Base-by-base conservation (phyloP, 2,797 vertebrate species). In the Enteromius argenteus region DNA sequence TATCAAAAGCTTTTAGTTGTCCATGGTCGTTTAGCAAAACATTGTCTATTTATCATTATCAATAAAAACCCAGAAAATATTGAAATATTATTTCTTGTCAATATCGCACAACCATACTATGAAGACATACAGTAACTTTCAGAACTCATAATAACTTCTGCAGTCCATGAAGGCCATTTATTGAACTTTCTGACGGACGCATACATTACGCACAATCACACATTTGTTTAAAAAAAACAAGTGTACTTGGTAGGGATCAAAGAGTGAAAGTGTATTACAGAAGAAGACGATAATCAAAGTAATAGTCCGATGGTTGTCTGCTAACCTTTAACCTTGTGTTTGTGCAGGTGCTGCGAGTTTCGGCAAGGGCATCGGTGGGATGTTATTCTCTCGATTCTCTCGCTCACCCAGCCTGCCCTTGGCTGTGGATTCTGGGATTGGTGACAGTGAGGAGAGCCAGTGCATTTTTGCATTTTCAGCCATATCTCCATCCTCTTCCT, bases 311-410 rank as follows among this genome's bases (percentile, higher is more conserved):
- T 13, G 23, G 14, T 64, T 72, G 15, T 68, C 9, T 77, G 35
- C 49, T 23, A 37, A 76, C 0, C 13, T 85, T 8, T 72, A 13
- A 4, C 11, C 69, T 74, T 13, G 5, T 83, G 60, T 79, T 6
- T 58, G 17, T 67, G 5, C 88, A 99, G 98, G 98, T 76, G 98
- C 98, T 1, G 98, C 98, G 0, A 99, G 97, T 90, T 97, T 99
- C 3, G 97, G 98, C 53, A 99, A 99, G 88, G 98, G 98, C 86
- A 97, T 99, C 0, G 96, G 98, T 8, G 98, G 97, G 86, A 99
- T 99, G 94, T 91, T 99, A 14, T 98, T 99, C 89, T 99, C 97
- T 0, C 96, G 97, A 42, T 99, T 99, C 89, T 97, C 97, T 3
- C 95, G 97, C 62, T 96, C 97, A 64, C 96, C 94, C 89, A 94